Percentiles rank a stretch among this genome's conserved stretches.
These are phyloP conservation scores for Motacilla alba DNA, from an alignment of 2,113 vertebrate genomes.

Conservation along the genomic window DNA sequence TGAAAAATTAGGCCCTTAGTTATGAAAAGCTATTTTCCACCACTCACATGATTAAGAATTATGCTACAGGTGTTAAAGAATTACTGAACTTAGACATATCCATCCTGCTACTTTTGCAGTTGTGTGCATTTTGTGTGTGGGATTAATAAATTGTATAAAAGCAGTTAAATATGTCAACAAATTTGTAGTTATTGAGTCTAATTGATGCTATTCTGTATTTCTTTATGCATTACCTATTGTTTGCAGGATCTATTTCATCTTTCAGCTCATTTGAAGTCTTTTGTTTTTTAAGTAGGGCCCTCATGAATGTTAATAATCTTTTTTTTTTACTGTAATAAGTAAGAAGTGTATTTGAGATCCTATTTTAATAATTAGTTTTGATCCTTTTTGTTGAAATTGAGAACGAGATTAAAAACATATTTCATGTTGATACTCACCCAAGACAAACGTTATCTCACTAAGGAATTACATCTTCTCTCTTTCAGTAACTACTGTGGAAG, in stretches of 20 bases:
- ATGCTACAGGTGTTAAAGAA: neutral
- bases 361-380: conserved; percentile 10
- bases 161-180: neutral
- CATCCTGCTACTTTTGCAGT: neutral
- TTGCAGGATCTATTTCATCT: neutral
- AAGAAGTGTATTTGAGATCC: neutral
- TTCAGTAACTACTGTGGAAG: neutral
- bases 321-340: neutral
- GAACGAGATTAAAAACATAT: neutral
- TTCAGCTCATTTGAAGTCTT: neutral
- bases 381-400: neutral
- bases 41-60: neutral
- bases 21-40: neutral
- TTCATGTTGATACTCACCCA: neutral
- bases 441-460: neutral
- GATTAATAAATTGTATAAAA: neutral
- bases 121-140: neutral
- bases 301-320: conserved; percentile 7
- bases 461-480: neutral
- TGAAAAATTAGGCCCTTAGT: neutral
- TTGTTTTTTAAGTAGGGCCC: neutral
- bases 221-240: neutral
- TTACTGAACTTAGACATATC: neutral
- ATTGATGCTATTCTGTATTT: neutral
- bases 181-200: neutral